phyloP scores from a whole-genome alignment of 2,797 vertebrate species.

The Neoniphon sammara region DNA sequence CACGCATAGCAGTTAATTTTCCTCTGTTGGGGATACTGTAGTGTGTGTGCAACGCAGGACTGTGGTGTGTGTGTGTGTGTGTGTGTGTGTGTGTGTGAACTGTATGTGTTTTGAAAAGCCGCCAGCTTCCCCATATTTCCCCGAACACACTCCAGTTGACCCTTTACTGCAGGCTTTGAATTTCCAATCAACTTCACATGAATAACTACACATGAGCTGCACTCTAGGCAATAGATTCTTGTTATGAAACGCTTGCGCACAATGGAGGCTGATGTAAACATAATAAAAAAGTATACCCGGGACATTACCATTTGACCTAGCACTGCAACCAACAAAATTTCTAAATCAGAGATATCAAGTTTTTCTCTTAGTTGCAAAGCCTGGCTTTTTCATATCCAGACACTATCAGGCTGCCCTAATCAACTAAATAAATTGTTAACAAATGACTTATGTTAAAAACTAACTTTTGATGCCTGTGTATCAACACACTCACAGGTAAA shows the following conservation, averaged over 20 bases:
- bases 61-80: neutral
- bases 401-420: neutral
- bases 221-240: slow-evolving; percentile 45
- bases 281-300: slow-evolving; percentile 28
- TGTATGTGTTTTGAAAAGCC: slow-evolving; percentile 45
- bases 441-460: no score
- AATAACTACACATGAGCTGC: slow-evolving; percentile 64
- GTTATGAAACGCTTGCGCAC: slow-evolving; percentile 36
- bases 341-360: slow-evolving; percentile 25
- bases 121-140: slow-evolving; percentile 52
- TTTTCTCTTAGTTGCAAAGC: neutral
- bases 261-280: slow-evolving; percentile 44
- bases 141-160: slow-evolving; percentile 67
- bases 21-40: neutral
- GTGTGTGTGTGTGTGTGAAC: slow-evolving; percentile 8
- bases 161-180: slow-evolving; percentile 72
- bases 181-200: slow-evolving; percentile 71
- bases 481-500: no score
- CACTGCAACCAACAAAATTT: slow-evolving; percentile 8
- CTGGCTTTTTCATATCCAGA: neutral
- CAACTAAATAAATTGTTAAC: neutral
- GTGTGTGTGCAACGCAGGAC: slow-evolving; percentile 1
- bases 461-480: no score
- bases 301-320: slow-evolving; percentile 43
- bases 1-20: neutral